Evolutionary conservation across 53 echinoderm and acorn worm genomes (phyloP), one percentile per base, ranked within the genome.

Genomic region (Antedon mediterranea): DNA sequence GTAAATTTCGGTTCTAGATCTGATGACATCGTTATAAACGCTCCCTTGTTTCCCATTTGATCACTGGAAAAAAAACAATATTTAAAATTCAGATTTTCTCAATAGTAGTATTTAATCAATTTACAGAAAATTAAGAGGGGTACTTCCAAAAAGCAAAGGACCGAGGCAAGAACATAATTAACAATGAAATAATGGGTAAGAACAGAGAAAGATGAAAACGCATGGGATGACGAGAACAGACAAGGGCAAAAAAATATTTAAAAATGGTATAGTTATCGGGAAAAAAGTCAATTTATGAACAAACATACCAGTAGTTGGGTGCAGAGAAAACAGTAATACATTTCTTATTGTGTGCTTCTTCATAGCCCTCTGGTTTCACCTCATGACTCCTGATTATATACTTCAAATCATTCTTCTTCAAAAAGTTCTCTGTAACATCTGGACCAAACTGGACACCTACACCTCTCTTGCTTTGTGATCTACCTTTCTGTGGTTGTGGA

Each of bases 291-390:
- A 27, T 32, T 11, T n/a, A n/a, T n/a, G n/a, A n/a, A n/a, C n/a
- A n/a, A 29, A 83, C 98, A 84, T 82, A 98, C 98, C 98, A 98
- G 31, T 98, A 98, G 74, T 98, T 98, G 3, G 98, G 98, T 18
- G 98, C 98, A 34, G 98, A 98, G 79, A 98, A 98, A n/a, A 98
- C 92, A 33, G 98, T 98, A 78, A 98, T 98, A 84, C 98, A 98
- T 80, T 98, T 98, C 34, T 92, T 92, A 43, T 98, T 81, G 75
- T 98, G 98, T 4, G 83, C 84, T 0, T 92, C 79, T 75, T 98
- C 98, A 42, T 98, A 98, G 14, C 95, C 95, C 0, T 95, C 89
- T 0, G 85, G 77, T 78, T 90, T 95, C 32, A 95, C 95, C 70
- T 95, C 91, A 75, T 98, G 98, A 34, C 98, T 98, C 43, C 98